Evolutionary conservation across 2,113 vertebrate genomes (phyloP).

Genomic region (Brevimyrus niger): DNA sequence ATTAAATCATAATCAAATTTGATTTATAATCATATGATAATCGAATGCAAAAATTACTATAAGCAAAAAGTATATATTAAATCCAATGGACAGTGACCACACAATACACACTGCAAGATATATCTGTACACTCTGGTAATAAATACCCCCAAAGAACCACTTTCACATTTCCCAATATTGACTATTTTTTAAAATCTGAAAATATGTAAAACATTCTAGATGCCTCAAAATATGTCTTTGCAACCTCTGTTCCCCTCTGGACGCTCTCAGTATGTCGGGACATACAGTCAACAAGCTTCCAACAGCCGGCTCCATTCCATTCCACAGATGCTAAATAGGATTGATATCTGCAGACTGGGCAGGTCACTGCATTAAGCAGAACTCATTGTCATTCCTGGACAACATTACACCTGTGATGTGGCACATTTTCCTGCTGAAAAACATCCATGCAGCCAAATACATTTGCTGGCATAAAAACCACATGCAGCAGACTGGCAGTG

Average conservation of each 20-base stretch:
- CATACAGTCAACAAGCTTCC: background rate
- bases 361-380: background rate
- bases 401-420: background rate
- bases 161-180: background rate
- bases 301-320: background rate
- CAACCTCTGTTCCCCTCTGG: background rate
- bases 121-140: background rate
- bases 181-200: background rate
- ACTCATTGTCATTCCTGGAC: background rate
- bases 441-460: background rate
- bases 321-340: background rate
- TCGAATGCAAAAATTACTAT: background rate
- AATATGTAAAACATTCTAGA: background rate
- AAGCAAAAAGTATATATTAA: background rate
- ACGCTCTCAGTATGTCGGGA: background rate
- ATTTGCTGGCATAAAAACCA: background rate
- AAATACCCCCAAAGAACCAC: background rate
- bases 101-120: background rate
- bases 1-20: background rate
- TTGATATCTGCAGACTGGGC: background rate
- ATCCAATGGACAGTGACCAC: background rate
- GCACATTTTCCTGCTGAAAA: background rate
- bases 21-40: background rate
- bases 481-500: background rate
- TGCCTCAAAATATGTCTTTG: background rate